phyloP scores from a whole-genome alignment of 2,888 invertebrate genomes.

The Diachrysia chrysitis region DNA sequence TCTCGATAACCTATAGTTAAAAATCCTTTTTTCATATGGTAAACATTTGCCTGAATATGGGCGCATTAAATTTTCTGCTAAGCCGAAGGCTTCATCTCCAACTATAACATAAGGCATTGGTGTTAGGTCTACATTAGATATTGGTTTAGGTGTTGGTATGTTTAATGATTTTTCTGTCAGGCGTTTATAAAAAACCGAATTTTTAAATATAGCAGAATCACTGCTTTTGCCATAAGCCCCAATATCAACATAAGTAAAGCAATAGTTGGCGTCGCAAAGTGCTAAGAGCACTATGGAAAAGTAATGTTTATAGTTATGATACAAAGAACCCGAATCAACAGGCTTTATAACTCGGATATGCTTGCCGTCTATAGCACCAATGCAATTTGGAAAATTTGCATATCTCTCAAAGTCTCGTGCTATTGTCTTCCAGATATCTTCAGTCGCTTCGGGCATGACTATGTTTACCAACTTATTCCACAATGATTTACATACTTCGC shows the following conservation, averaged over 20 bases:
- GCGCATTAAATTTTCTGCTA: conserved; percentile 56
- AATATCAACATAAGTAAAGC: conserved; percentile 59
- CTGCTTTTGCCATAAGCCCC: conserved; percentile 57
- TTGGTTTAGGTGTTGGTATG: conserved; percentile 49
- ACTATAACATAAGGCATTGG: conserved; percentile 54
- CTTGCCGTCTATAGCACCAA: conserved; percentile 60
- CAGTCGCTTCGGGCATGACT: conserved; percentile 45
- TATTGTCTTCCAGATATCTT: conserved; percentile 55
- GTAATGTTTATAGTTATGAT: conserved; percentile 54
- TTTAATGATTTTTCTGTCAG: conserved; percentile 49
- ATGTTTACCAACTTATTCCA: conserved; percentile 55
- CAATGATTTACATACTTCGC: too few relatives aligned
- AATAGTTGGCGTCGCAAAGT: conserved; percentile 55
- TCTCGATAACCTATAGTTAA: conserved; percentile 61
- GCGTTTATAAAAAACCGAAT: conserved; percentile 48
- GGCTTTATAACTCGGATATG: conserved; percentile 49
- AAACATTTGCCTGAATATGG: conserved; percentile 53
- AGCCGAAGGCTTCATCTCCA: conserved; percentile 62
- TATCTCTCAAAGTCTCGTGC: conserved; percentile 55
- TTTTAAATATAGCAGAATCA: conserved; percentile 54
- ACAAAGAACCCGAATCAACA: conserved; percentile 57
- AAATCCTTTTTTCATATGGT: conserved; percentile 53
- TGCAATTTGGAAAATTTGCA: conserved; percentile 61
- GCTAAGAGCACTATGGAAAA: conserved; percentile 62
- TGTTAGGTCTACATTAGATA: conserved; percentile 45